These are phyloP conservation scores for Diachasma alloeum DNA, from an alignment of 1,140 invertebrate genomes.

Conservation along the genomic window DNA sequence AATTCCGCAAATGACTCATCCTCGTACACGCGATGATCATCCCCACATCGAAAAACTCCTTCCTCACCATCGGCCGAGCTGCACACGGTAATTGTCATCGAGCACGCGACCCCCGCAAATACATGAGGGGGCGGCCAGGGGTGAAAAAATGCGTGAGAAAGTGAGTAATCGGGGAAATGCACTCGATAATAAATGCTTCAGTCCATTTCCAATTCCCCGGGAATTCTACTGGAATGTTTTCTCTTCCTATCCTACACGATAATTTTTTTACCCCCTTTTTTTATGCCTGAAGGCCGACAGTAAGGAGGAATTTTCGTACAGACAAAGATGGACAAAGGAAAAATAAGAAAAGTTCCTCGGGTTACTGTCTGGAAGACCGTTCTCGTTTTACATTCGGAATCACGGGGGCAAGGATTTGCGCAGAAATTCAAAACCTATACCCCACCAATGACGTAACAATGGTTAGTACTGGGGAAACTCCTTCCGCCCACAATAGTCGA, in stretches of 20 bases:
- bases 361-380: not conserved
- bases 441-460: not conserved
- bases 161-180: constrained; percentile 30
- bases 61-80: not conserved
- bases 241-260: not conserved
- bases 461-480: not conserved
- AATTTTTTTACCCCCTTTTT: not conserved
- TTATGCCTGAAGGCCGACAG: not conserved
- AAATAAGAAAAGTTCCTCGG: not conserved
- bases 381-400: constrained; percentile 10
- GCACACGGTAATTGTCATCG: constrained; percentile 22
- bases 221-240: not conserved
- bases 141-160: constrained; percentile 24
- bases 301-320: not conserved
- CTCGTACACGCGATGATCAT: not conserved
- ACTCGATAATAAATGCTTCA: constrained; percentile 21
- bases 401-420: not conserved
- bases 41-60: not conserved
- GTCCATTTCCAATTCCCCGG: not conserved
- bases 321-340: not conserved
- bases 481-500: constrained; percentile 7
- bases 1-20: not conserved
- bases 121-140: not conserved
- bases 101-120: constrained; percentile 26
- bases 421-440: not conserved